Base-by-base conservation (phyloP, 2,113 vertebrate genomes). In the Poicephalus meyeri region DNA sequence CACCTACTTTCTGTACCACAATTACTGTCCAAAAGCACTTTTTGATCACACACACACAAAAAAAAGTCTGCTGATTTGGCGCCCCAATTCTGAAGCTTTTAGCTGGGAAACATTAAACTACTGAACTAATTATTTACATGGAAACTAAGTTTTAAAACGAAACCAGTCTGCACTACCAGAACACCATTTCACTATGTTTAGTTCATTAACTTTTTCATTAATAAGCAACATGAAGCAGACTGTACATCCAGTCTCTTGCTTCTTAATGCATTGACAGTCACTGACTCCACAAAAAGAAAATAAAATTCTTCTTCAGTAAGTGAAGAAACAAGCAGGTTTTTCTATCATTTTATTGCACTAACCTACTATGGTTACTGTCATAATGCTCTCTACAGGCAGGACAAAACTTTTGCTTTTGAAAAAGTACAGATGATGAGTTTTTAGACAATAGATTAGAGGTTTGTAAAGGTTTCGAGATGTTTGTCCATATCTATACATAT, bases 71-170 rank as follows among this genome's bases (percentile, higher is more conserved):
- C 44, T 89, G 52, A 78, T 83, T 91, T 58, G 66, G 55, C 35
- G 85, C 63, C 25, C 26, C 9, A 14, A 50, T 83, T 90, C 88
- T 69, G 86, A 76, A 91, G 39, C 41, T 90, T 94, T 72, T 83
- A 28, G 44, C 85, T 91, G 28, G 91, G 74, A 95, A 88, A 88
- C 26, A 93, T 95, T 95, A 86, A 96, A 73, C 91, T 79, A 74
- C 70, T 83, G n/a, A 71, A 89, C 82, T 85, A 96, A 97, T 97
- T 94, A 96, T 96, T 96, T 95, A 96, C 91, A 35, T 19, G 21
- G 35, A 47, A 79, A 52, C 6, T 70, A 80, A 73, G 39, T 53
- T 82, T 93, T 93, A 87, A 86, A 95, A 24, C 55, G 83, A 85
- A 97, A 82, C 86, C 80, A 76, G 74, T 49, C 74, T 89, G 69